A percentile compares a stretch with the other conserved stretches of the same genome.
Evolutionary conservation across 1,140 invertebrate genomes (phyloP).

Genomic region (Phocides pigmalion): DNA sequence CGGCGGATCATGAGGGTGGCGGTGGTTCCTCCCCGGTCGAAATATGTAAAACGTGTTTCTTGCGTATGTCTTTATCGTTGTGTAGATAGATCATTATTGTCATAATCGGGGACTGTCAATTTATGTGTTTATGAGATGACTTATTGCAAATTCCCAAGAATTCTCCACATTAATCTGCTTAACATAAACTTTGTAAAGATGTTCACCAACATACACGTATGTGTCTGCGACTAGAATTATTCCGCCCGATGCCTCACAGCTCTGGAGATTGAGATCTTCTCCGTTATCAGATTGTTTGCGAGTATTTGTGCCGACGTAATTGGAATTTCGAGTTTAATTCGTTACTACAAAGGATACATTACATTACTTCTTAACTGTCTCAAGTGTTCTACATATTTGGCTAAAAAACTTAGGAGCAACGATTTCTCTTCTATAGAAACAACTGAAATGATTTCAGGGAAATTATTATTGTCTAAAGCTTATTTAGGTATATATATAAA

Average conservation of each 20-base stretch:
- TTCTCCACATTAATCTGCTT: background rate
- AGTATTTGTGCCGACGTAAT: conserved; percentile 9
- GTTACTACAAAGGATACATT: background rate
- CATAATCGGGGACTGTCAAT: too few relatives aligned
- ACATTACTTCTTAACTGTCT: background rate
- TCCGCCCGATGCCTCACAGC: conserved; percentile 7
- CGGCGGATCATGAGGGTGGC: too few relatives aligned
- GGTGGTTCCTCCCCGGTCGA: too few relatives aligned
- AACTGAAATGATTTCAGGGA: too few relatives aligned
- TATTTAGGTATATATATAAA: too few relatives aligned
- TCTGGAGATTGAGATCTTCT: conserved; percentile 13
- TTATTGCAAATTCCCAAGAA: background rate
- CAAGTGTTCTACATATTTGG: background rate
- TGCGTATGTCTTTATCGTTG: too few relatives aligned
- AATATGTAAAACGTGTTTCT: too few relatives aligned
- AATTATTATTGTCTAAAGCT: too few relatives aligned
- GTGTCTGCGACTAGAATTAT: conserved; percentile 1
- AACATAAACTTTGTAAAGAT: too few relatives aligned
- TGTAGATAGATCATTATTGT: too few relatives aligned
- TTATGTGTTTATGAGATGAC: too few relatives aligned
- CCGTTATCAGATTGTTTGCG: conserved; percentile 14
- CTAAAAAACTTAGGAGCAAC: too few relatives aligned
- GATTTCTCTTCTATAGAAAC: background rate
- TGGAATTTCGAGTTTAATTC: conserved; percentile 19
- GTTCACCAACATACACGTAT: background rate